A percentile compares a stretch with the other conserved stretches of the same genome.
Conservation (phyloP, 1,140 invertebrate species). For the Drosophila mojavensis region DNA sequence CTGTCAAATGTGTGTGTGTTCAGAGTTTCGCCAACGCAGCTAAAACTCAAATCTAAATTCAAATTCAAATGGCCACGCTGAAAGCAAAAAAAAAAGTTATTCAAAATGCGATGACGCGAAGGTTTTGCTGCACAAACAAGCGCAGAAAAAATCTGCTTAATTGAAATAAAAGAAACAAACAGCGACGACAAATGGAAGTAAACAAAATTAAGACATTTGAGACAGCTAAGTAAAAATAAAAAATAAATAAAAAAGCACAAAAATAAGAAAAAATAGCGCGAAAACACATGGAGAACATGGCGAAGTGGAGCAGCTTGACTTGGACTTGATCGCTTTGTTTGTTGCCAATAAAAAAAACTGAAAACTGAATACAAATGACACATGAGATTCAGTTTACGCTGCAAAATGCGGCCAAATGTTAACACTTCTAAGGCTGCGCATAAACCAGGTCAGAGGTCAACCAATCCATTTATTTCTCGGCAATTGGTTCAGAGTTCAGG, state of each 20-base stretch:
- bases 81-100: conserved; percentile 12
- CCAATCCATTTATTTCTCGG: conserved; percentile 13
- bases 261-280: conserved; percentile 2
- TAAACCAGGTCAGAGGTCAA: conserved; percentile 39
- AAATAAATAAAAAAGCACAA: background rate
- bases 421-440: conserved; percentile 50
- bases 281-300: conserved; percentile 15
- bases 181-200: conserved; percentile 39
- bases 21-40: conserved; percentile 28
- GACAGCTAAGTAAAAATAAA: conserved; percentile 12
- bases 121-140: conserved; percentile 31
- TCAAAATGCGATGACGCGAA: conserved; percentile 20
- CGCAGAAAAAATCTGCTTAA: conserved; percentile 34
- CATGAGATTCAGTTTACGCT: conserved; percentile 65
- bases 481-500: background rate
- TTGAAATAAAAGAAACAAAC: conserved; percentile 36
- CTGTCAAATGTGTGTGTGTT: conserved; percentile 5
- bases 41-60: conserved; percentile 20
- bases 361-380: conserved; percentile 55
- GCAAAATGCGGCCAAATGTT: conserved; percentile 53
- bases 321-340: conserved; percentile 11
- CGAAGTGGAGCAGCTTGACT: conserved; percentile 32
- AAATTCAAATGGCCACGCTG: conserved; percentile 6
- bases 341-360: conserved; percentile 14
- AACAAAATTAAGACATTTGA: conserved; percentile 58